Evolutionary conservation across 2,113 vertebrate species (phyloP), one percentile per base, ranked within the genome.

Genomic region (Miniopterus natalensis): DNA sequence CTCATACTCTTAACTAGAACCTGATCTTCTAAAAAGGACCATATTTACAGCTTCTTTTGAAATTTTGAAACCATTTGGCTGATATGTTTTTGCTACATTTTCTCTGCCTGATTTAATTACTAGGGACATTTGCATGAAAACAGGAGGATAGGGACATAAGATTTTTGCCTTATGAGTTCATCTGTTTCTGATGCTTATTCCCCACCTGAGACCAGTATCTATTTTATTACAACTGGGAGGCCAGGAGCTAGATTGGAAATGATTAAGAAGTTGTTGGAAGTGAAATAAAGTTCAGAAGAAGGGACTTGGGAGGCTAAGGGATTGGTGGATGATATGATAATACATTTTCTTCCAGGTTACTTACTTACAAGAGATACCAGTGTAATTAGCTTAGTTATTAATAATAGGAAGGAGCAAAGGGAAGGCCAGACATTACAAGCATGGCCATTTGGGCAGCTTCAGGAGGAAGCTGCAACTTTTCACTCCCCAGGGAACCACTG

Each of bases 1-100:
- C 96, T 98, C 95, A 95, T 96, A 97, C 97, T 98, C 97, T 36
- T 97, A 96, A 98, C 98, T 98, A 98, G 97, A 98, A 98, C 98
- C 97, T 97, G 97, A 98, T 89, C 89, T 97, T 98, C 97, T 95
- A 88, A 98, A 98, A 98, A 95, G 63, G 79, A 83, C 73, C 98
- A 95, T 96, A 97, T 98, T 98, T 97, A 98, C 84, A 97, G 95
- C 83, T 97, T 77, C 31, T 90, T 97, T 90, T 88, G 96, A 96
- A 98, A 92, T 86, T 97, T 96, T 96, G 92, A 97, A 98, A 90
- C 0, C 1, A 97, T 65, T 98, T 57, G 96, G 94, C 95, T 97
- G 97, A 79, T 97, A 97, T 75, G 92, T 95, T 97, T 98, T 97
- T 97, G 96, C 88, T 97, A 92, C 96, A 92, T 97, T 97, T 96